These are phyloP conservation scores for Bufo bufo DNA, from an alignment of 2,113 vertebrate genomes.

Conservation along the genomic window DNA sequence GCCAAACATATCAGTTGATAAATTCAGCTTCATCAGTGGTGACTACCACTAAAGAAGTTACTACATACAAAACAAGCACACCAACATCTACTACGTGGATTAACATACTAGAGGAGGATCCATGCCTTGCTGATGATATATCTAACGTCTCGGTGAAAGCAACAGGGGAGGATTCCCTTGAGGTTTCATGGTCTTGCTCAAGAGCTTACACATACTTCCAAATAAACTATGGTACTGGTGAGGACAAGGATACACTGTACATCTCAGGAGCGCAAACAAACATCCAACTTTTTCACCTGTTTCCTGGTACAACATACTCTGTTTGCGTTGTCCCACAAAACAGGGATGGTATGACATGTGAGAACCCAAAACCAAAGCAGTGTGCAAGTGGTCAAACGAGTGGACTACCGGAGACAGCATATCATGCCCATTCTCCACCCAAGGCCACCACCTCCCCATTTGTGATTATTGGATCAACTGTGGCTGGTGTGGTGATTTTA, in stretches of 20 bases:
- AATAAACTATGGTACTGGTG: neutral
- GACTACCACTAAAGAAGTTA: rapidly evolving
- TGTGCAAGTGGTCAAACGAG: slow-evolving; percentile 31
- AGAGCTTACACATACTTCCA: neutral
- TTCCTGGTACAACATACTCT: rapidly evolving
- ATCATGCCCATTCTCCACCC: neutral
- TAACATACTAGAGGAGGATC: neutral
- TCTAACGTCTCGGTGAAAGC: neutral
- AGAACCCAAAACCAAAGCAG: slow-evolving; percentile 24
- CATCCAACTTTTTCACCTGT: slow-evolving; percentile 43
- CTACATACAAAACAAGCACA: neutral
- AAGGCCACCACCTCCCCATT: neutral
- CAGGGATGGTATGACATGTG: slow-evolving; percentile 17
- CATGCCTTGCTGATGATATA: slow-evolving; percentile 11
- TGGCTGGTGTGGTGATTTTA: neutral
- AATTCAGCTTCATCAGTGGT: neutral
- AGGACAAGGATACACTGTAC: neutral
- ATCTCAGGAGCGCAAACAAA: slow-evolving; percentile 10
- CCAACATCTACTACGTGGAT: too few species aligned
- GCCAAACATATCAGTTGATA: neutral
- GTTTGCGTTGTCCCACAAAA: slow-evolving; percentile 50
- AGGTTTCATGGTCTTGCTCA: neutral
- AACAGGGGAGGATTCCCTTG: neutral
- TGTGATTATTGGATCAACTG: neutral
- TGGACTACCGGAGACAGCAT: neutral